A percentile compares a stretch with the other conserved stretches of the same genome.
phyloP scores from a whole-genome alignment of 2,888 invertebrate genomes.

The Stegophylla sp. region DNA sequence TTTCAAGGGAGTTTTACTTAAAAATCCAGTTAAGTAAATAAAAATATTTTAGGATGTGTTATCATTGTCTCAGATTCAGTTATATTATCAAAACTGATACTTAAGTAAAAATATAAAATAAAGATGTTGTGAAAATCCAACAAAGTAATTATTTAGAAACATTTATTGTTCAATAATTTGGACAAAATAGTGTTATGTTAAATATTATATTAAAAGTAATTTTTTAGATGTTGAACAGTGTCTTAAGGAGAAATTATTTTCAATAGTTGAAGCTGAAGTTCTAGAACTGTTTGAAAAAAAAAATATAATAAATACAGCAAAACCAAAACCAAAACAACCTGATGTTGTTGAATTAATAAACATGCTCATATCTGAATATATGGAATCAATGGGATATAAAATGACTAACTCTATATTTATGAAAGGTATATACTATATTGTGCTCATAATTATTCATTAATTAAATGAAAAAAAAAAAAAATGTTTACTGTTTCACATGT shows the following conservation, averaged over 20 bases:
- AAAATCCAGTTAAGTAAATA: too few relatives aligned
- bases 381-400: slow-evolving; percentile 42
- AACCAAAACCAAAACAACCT: slow-evolving; percentile 19
- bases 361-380: slow-evolving; percentile 33
- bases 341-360: slow-evolving; percentile 28
- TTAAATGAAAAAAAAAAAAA: neutral
- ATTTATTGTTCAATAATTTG: too few relatives aligned
- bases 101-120: too few relatives aligned
- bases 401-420: slow-evolving; percentile 10
- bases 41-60: too few relatives aligned
- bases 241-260: neutral
- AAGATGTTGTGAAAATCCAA: too few relatives aligned
- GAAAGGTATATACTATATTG: slow-evolving; percentile 18
- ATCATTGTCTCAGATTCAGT: too few relatives aligned
- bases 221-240: slow-evolving; percentile 9
- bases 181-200: too few relatives aligned
- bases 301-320: neutral
- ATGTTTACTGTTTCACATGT: neutral
- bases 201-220: too few relatives aligned
- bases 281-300: neutral
- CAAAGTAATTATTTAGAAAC: too few relatives aligned
- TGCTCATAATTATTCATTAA: neutral
- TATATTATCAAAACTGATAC: too few relatives aligned
- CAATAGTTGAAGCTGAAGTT: slow-evolving; percentile 27
- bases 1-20: too few relatives aligned